Base-by-base conservation (phyloP, 2,888 invertebrate genomes). In the Ennomos quercinarius region DNA sequence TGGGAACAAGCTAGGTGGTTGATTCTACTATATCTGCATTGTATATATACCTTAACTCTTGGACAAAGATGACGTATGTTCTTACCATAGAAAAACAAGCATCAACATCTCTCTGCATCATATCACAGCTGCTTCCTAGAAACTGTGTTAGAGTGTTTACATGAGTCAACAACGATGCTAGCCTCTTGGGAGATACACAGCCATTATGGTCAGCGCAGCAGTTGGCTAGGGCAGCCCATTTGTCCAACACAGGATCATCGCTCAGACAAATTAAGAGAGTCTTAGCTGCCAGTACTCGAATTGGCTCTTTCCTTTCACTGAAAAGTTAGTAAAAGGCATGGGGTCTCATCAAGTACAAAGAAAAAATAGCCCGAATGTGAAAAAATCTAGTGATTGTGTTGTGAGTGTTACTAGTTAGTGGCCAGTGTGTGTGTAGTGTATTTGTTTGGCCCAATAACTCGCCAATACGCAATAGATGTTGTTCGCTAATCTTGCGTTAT, bases 191-290 rank as follows among this genome's bases (percentile, higher is more conserved):
- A 0, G 95, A 95, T 45, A 96, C 93, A 68, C 95, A 96, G 39
- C 95, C 95, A 76, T 96, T 96, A 74, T 96, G 95, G 80, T 96
- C 96, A 1, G 95, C 94, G 72, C 95, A 93, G 71, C 95, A 94
- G 71, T 94, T 93, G 76, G 96, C 96, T 47, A 97, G 87, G 49
- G 95, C 96, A 61, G 93, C 91, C 89, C 94, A 93, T 68, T 94
- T 90, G 61, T 96, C 95, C 47, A 93, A 84, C 10, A 95, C 87
- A 13, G 94, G 92, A 43, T 95, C 95, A 67, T 93, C 93, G 71
- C 96, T 95, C 56, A 97, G 86, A 8, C 96, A 81, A 46, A 95
- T 94, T 49, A 97, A 85, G 0, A 95, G 89, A 0, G 95, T 92
- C 87, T 96, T 96, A 0, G 95, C 94, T 57, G 95, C 95, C 54